phyloP scores from a whole-genome alignment of 2,797 vertebrate genomes.

The Zalophus californianus region DNA sequence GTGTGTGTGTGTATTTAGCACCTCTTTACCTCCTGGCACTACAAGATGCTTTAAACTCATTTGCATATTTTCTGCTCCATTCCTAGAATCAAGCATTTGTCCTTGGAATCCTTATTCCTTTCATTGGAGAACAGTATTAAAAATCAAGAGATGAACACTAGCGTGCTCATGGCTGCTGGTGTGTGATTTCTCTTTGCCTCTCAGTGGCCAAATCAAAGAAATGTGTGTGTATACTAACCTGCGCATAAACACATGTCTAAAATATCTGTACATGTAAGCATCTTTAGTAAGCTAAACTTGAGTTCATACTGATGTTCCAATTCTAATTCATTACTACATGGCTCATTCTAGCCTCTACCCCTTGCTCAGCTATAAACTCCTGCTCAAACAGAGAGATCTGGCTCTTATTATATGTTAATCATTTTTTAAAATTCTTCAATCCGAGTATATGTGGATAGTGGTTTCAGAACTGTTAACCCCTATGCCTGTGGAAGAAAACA shows the following conservation, averaged over 20 bases:
- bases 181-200: background rate
- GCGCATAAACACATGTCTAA: background rate
- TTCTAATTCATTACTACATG: background rate
- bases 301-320: background rate
- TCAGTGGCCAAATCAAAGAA: background rate
- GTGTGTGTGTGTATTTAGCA: background rate
- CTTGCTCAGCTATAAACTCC: background rate
- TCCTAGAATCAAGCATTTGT: constrained; percentile 12
- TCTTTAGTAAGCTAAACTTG: background rate
- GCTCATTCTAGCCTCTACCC: background rate
- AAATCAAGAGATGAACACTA: background rate
- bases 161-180: background rate
- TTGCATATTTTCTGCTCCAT: background rate
- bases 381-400: background rate
- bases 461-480: background rate
- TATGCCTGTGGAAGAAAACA: background rate
- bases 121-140: background rate
- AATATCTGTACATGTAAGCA: background rate
- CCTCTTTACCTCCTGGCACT: background rate
- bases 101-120: background rate
- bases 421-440: background rate
- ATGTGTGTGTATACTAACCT: background rate
- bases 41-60: background rate
- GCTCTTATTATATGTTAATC: background rate
- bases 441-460: background rate